A percentile compares a stretch with the other conserved stretches of the same genome.
phyloP scores from a whole-genome alignment of 2,113 vertebrate species.

The Aspiorhynchus laticeps region DNA sequence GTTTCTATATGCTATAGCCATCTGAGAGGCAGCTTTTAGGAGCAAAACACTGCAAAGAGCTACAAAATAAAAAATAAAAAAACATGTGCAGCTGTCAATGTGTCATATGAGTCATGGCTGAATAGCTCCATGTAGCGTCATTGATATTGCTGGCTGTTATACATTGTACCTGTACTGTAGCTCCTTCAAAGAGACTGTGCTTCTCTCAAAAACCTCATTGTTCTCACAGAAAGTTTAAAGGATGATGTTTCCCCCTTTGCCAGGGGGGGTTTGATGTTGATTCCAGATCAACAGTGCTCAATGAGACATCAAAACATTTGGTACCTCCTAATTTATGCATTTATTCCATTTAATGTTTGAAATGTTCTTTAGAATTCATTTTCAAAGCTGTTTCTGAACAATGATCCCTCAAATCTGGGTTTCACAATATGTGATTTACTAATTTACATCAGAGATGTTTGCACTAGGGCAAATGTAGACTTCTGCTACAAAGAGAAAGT shows the following conservation, averaged over 20 bases:
- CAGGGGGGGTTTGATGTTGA: not conserved
- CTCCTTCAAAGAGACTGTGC: constrained; percentile 8
- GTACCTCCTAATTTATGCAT: constrained; percentile 1
- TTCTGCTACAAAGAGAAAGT: not conserved
- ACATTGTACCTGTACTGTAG: not conserved
- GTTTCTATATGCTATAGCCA: not conserved
- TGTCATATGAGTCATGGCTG: not conserved
- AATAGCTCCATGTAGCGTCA: not conserved
- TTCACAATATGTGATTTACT: not conserved
- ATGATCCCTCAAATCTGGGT: not conserved
- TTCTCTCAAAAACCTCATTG: not conserved
- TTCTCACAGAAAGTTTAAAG: constrained; percentile 17
- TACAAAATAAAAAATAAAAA: not conserved
- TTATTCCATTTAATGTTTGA: constrained; percentile 11
- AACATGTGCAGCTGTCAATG: not conserved
- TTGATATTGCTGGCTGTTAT: not conserved
- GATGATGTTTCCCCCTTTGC: not conserved
- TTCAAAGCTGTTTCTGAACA: constrained; percentile 10
- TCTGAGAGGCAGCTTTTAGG: not conserved
- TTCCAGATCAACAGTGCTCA: constrained; percentile 5
- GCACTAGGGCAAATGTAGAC: not conserved
- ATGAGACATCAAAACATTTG: constrained; percentile 15
- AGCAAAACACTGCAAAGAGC: not conserved
- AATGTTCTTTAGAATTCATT: not conserved
- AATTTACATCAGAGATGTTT: not conserved